Base-by-base conservation (phyloP, 2,113 vertebrate species). In the Epinephelus cyanopodus region DNA sequence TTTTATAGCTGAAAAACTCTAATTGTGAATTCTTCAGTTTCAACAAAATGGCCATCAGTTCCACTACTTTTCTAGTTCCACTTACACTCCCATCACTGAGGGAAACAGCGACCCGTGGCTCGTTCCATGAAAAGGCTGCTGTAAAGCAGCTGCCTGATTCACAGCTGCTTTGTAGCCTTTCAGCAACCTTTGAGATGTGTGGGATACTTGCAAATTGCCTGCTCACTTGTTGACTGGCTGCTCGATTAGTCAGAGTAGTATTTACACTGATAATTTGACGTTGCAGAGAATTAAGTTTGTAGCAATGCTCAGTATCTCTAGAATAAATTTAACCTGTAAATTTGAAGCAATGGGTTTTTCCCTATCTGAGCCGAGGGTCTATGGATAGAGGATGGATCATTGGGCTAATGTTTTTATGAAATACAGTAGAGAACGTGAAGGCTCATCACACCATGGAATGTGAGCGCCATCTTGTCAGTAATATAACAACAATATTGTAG, bases 101-200 rank as follows among this genome's bases (percentile, higher is more conserved):
- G 69, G 75, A 56, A 47, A 53, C 21, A 1, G 19, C 4, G 57
- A 81, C 58, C 48, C 37, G 11, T 61, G 65, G 39, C 50, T 21
- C 42, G 54, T 74, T 56, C 66, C 47, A 17, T 71, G 54, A 52
- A 88, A 85, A 82, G 75, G 58, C 56, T 82, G 61, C 67, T 85
- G 63, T 78, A 78, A 12, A 65, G 69, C 74, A 48, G 77, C 74
- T 70, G 82, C 45, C 52, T 60, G 63, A 72, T 57, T 81, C 77
- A 60, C 82, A 15, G 67, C 77, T 47, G 68, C 80, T 72, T 47
- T 2, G 65, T 56, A 79, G 79, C 67, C 75, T 50, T 10, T 78
- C 48, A 15, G 37, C 65, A 64, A 81, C 69, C 84, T 77, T 19
- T 58, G n/a, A 79, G 48, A 42, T 80, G 56, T 84, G 73, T 69